Evolutionary conservation across 2,888 invertebrate species (phyloP), one percentile per base, ranked within the genome.

Genomic region (Plagodis dolabraria): DNA sequence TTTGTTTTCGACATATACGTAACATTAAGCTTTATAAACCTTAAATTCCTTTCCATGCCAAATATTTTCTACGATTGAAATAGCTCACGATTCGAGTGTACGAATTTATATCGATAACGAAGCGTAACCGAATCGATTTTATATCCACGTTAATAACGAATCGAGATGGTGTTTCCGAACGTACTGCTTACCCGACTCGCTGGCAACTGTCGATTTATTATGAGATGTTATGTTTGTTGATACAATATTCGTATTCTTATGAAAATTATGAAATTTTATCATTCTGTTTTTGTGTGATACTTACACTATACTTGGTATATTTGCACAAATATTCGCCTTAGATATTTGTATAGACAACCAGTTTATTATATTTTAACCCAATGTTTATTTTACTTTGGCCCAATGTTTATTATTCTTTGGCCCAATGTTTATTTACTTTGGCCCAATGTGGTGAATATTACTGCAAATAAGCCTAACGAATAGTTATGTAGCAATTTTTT

Each of bases 81-180:
- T 42, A 10, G 4, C 4, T 11, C 10, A 58, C 49, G 47, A 51
- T 55, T 52, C 55, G 51, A 59, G 47, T 1, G 22, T 22, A 44
- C 51, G 44, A 52, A 42, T 50, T 10, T 53, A 55, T 46, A 57
- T 59, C 56, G 59, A 55, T 47, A 49, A 56, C 48, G 64, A 65
- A 69, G 68, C 67, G 63, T 55, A 64, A 65, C 53, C 63, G 56
- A 64, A 57, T 62, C 61, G 61, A 62, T 44, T 38, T 58, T 47
- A 47, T 60, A 44, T 51, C 60, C 63, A 57, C 57, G 58, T 63
- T 47, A 55, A 49, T 48, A 42, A 50, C 58, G 65, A 53, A 59
- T 40, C 44, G 54, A 60, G 50, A 67, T 71, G 69, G 68, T 69
- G 69, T 72, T 72, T 69, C 70, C 68, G 70, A 67, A 63, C 53